These are phyloP conservation scores for Agrotis segetum DNA, from an alignment of 2,888 invertebrate genomes.

Conservation along the genomic window DNA sequence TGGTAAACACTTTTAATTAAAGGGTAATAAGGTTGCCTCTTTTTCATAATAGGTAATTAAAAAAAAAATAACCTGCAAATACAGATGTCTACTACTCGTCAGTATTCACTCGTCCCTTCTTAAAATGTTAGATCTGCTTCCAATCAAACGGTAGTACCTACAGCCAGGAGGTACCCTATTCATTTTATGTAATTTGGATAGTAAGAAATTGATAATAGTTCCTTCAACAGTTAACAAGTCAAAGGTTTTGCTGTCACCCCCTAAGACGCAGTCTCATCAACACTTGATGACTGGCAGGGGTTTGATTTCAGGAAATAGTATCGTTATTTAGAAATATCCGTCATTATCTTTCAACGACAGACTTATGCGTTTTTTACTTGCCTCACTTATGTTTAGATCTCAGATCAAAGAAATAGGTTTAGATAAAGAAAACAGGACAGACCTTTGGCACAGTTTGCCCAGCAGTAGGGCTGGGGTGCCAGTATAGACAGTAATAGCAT, in stretches of 20 bases:
- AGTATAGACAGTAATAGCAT: too few relatives aligned
- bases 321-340: not conserved
- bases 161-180: not conserved
- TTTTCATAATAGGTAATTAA: not conserved
- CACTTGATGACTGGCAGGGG: slow-evolving; percentile 53
- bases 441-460: too few relatives aligned
- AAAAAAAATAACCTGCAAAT: not conserved
- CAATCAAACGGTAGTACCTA: not conserved
- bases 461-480: too few relatives aligned
- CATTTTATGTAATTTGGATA: not conserved
- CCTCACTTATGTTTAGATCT: too few relatives aligned
- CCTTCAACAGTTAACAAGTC: not conserved
- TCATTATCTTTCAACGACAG: too few relatives aligned
- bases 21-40: not conserved
- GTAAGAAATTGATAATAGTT: too few relatives aligned
- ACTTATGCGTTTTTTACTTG: not conserved
- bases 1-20: not conserved
- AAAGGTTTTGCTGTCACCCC: slow-evolving; percentile 10
- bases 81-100: too few relatives aligned
- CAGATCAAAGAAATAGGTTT: too few relatives aligned
- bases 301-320: slow-evolving; percentile 19
- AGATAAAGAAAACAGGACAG: too few relatives aligned
- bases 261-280: not conserved
- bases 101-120: too few relatives aligned
- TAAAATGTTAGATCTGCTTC: too few relatives aligned